phyloP scores from a whole-genome alignment of 2,113 vertebrate species.

The Dasyurus viverrinus region DNA sequence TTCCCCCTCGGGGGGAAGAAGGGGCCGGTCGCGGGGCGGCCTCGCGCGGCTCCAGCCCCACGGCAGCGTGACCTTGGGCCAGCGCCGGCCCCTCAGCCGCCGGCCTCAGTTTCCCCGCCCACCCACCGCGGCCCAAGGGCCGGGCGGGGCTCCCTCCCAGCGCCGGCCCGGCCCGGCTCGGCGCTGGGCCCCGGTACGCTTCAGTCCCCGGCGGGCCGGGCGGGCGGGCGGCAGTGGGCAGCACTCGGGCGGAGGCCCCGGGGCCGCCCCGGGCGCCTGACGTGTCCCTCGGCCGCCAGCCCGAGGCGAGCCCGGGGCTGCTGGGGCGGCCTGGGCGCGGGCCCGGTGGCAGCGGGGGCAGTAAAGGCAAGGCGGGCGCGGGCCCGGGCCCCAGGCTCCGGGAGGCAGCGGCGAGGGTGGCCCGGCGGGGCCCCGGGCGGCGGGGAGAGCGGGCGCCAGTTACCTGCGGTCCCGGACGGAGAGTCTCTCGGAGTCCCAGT shows the following conservation, averaged over 20 bases:
- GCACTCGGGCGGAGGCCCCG: neutral
- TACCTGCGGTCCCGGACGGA: constrained; percentile 85
- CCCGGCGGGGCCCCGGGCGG: constrained; percentile 23
- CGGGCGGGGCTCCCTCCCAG: neutral
- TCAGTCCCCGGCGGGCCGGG: neutral
- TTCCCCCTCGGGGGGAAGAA: constrained; percentile 29
- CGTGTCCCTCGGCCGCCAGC: constrained; percentile 66
- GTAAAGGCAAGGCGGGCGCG: neutral
- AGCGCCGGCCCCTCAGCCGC: constrained; percentile 58
- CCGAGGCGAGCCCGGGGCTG: constrained; percentile 54
- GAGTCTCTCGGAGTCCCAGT: constrained; percentile 83
- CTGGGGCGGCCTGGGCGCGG: constrained; percentile 57
- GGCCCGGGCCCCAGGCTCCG: neutral
- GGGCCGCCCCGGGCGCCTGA: constrained; percentile 64
- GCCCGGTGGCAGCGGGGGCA: neutral
- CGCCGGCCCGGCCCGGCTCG: neutral
- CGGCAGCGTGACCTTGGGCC: neutral
- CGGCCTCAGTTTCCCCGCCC: constrained; percentile 37
- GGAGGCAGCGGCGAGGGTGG: neutral
- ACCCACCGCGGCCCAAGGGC: neutral
- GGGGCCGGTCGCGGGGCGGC: neutral
- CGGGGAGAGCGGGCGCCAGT: constrained; percentile 44
- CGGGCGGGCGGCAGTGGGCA: no score
- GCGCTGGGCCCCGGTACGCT: neutral
- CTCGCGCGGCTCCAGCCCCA: constrained; percentile 56